Percentiles rank a stretch among this genome's conserved stretches.
These are phyloP conservation scores for Lissocephala sabroskyi DNA, from an alignment of 2,888 invertebrate genomes.

Conservation along the genomic window DNA sequence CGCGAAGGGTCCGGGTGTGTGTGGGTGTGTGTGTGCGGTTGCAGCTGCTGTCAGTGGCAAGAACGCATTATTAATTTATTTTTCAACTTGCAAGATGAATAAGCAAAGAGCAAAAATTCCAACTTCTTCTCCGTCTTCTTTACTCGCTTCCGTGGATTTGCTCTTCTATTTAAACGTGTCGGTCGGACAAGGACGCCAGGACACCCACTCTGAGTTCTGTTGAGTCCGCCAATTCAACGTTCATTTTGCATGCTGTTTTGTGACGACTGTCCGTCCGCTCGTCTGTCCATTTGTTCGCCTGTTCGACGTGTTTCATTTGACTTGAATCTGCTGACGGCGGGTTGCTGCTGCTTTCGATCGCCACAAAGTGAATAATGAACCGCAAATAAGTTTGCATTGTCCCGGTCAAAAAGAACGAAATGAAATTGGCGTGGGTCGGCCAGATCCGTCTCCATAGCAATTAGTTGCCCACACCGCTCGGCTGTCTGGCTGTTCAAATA, in stretches of 20 bases:
- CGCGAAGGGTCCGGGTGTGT: background rate
- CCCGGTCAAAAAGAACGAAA: too few relatives aligned
- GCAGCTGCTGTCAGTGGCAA: conserved; percentile 61
- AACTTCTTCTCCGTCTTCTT: background rate
- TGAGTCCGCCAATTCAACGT: background rate
- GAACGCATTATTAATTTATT: conserved; percentile 64
- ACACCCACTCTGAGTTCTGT: background rate
- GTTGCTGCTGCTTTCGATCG: conserved; percentile 11
- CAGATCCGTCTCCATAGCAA: too few relatives aligned
- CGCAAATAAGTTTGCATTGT: conserved; percentile 63
- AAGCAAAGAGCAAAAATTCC: conserved; percentile 60
- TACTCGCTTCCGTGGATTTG: background rate
- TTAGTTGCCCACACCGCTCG: too few relatives aligned
- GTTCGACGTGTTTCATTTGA: conserved; percentile 36
- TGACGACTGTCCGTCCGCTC: too few relatives aligned
- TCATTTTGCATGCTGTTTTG: conserved; percentile 53
- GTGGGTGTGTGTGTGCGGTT: conserved; percentile 38
- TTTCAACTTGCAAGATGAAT: conserved; percentile 62
- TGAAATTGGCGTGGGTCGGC: too few relatives aligned
- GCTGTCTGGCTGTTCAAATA: conserved; percentile 35
- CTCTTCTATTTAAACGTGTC: conserved; percentile 50
- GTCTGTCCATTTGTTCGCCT: too few relatives aligned
- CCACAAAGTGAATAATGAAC: conserved; percentile 62
- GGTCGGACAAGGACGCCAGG: background rate
- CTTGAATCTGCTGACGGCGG: conserved; percentile 39